Percentiles rank a stretch among this genome's conserved stretches.
These are phyloP conservation scores for Lethrus apterus DNA, from an alignment of 1,140 invertebrate genomes.

Conservation along the genomic window DNA sequence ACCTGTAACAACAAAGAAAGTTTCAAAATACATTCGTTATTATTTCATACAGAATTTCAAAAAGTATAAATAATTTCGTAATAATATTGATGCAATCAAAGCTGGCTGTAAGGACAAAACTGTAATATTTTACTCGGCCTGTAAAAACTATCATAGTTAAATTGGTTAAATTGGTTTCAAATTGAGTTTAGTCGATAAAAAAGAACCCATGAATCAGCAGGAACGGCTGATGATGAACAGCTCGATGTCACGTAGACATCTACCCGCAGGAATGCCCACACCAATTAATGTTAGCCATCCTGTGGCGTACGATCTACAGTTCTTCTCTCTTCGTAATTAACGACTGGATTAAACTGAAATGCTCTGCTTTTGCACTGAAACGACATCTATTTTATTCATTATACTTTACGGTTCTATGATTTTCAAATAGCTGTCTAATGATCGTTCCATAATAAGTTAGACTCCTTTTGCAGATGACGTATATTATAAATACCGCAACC, in stretches of 20 bases:
- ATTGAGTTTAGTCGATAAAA: slow-evolving; percentile 12
- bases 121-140: too few species aligned
- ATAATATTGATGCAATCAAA: too few species aligned
- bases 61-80: too few species aligned
- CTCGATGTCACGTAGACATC: slow-evolving; percentile 9
- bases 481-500: background rate
- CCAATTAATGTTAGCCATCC: slow-evolving; percentile 12
- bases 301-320: slow-evolving; percentile 11
- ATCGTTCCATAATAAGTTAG: background rate
- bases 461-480: background rate
- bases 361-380: slow-evolving; percentile 8
- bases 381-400: slow-evolving; percentile 10
- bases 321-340: slow-evolving; percentile 11
- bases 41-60: too few species aligned
- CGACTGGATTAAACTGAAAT: slow-evolving; percentile 12
- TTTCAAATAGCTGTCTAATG: slow-evolving; percentile 8
- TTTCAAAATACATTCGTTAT: too few species aligned
- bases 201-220: slow-evolving; percentile 10
- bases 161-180: too few species aligned
- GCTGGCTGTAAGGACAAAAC: too few species aligned
- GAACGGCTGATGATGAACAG: slow-evolving; percentile 7
- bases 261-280: slow-evolving; percentile 11
- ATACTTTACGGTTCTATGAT: slow-evolving; percentile 9
- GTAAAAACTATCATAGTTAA: too few species aligned
- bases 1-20: too few species aligned